These are phyloP conservation scores for Netta rufina DNA, from an alignment of 2,797 vertebrate genomes.

Conservation along the genomic window DNA sequence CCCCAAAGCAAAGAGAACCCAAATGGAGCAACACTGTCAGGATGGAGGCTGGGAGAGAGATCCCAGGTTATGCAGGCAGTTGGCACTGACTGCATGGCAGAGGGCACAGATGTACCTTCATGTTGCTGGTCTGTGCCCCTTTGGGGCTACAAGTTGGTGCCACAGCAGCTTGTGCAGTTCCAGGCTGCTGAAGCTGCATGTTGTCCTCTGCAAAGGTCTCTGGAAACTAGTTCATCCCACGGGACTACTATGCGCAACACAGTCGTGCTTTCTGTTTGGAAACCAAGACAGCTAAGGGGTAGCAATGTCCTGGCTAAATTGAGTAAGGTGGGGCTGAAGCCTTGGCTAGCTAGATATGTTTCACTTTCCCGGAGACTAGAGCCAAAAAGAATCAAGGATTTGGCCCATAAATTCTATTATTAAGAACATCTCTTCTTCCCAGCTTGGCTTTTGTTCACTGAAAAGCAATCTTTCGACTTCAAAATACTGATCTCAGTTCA, in stretches of 20 bases:
- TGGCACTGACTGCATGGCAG: too few species aligned
- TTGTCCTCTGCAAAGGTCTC: neutral
- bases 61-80: neutral
- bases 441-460: neutral
- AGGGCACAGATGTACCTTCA: neutral
- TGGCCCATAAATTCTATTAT: neutral
- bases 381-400: neutral
- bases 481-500: neutral
- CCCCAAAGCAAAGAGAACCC: neutral
- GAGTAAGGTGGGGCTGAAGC: neutral
- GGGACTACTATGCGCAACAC: fast-evolving
- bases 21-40: neutral
- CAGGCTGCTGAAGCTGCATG: neutral
- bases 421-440: neutral
- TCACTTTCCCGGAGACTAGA: neutral
- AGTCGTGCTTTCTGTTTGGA: neutral
- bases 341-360: neutral
- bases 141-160: neutral
- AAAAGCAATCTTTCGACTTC: neutral
- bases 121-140: neutral
- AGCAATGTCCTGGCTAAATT: neutral
- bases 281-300: neutral
- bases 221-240: fast-evolving
- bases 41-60: neutral
- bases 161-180: fast-evolving